Conservation (phyloP, 1,140 invertebrate genomes). For the Diuraphis noxia region DNA sequence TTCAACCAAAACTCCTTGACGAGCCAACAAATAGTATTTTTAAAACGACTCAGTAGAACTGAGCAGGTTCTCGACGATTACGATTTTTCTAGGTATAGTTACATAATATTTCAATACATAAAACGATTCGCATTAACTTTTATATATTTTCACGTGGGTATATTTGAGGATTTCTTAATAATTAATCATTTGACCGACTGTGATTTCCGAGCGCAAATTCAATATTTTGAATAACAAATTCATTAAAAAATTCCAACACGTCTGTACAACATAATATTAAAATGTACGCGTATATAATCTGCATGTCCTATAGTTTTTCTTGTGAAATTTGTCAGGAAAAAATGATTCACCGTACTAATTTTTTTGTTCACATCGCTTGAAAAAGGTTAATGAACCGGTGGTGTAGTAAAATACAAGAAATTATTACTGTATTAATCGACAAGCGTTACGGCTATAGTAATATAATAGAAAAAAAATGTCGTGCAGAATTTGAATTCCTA, state of each 20-base stretch:
- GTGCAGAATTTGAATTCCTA: neutral
- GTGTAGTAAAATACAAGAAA: neutral
- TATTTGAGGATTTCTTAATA: no score
- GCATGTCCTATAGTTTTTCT: neutral
- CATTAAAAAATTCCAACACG: constrained; percentile 16
- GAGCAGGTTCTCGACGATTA: neutral
- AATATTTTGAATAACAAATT: neutral
- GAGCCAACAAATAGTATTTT: neutral
- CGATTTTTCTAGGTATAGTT: neutral
- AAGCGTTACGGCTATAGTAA: neutral
- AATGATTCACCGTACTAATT: constrained; percentile 8
- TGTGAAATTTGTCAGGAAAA: neutral
- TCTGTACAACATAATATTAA: neutral
- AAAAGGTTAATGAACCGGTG: neutral
- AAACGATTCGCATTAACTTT: neutral
- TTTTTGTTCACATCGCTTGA: neutral
- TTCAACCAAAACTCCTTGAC: neutral
- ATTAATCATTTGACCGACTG: neutral
- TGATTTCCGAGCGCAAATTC: neutral
- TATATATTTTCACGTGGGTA: neutral
- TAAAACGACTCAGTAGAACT: neutral
- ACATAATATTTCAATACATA: neutral
- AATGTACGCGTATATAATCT: neutral
- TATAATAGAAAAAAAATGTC: neutral
- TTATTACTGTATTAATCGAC: neutral